Percentiles rank a stretch among this genome's conserved stretches.
These are phyloP conservation scores for Beris morrisii DNA, from an alignment of 2,888 invertebrate genomes.

Conservation along the genomic window DNA sequence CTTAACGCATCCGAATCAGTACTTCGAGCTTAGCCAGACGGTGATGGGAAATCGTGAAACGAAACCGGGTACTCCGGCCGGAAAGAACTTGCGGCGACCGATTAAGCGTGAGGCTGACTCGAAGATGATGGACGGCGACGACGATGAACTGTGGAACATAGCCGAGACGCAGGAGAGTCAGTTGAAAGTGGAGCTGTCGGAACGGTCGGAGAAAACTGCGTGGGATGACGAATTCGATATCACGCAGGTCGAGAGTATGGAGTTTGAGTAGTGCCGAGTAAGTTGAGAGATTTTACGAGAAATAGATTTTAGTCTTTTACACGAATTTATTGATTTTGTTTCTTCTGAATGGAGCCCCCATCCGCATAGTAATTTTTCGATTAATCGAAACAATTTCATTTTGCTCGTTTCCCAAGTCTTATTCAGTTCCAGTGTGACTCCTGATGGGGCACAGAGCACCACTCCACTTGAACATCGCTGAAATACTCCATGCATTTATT, in stretches of 20 bases:
- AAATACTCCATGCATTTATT: no score
- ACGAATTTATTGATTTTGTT: neutral
- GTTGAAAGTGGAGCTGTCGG: neutral
- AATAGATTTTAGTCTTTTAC: no score
- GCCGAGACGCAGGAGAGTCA: slow-evolving; percentile 50
- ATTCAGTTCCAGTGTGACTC: no score
- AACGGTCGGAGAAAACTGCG: neutral
- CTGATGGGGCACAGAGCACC: no score
- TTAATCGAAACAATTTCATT: no score
- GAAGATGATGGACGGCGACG: slow-evolving; percentile 48
- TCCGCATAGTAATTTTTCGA: no score
- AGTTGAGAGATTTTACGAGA: no score
- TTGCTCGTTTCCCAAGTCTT: no score
- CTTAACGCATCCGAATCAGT: slow-evolving; percentile 90
- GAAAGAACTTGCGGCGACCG: slow-evolving; percentile 11
- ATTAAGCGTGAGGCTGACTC: slow-evolving; percentile 33
- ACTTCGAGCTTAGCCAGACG: slow-evolving; percentile 79
- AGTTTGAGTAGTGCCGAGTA: neutral
- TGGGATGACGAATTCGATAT: slow-evolving; percentile 39
- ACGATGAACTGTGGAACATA: slow-evolving; percentile 54
- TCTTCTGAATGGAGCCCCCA: no score
- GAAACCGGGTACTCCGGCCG: slow-evolving; percentile 24
- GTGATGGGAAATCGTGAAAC: slow-evolving; percentile 53
- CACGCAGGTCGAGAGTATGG: slow-evolving; percentile 34
- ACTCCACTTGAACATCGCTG: no score